Evolutionary conservation across 1,140 invertebrate species (phyloP), one percentile per base, ranked within the genome.

Genomic region (Pogonognathellus flavescens): DNA sequence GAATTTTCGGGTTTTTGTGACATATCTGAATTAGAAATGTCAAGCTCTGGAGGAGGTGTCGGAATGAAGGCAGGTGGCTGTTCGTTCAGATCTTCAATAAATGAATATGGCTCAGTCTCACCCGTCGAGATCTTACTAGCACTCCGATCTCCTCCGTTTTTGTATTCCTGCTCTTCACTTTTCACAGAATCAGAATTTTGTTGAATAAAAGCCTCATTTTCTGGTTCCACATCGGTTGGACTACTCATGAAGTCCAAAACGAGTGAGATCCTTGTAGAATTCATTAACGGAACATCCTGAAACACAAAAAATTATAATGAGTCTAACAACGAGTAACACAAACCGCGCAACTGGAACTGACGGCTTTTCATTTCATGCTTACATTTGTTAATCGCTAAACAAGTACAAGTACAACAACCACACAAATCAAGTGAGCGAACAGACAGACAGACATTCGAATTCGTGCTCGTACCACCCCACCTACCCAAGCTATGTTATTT

Each of bases 21-120:
- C 5, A 49, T 9, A 14, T 76, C n/a, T 6, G 70, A 49, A 14
- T 25, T 76, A 7, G 41, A 76, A 76, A 50, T n/a, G n/a, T 60
- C 20, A n/a, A 59, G 55, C 41, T 52, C 80, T 31, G 83, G 85
- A 20, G 87, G 87, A 52, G 87, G 87, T 16, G 85, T 57, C 9
- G 85, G 85, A 62, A 88, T 86, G 60, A 84, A 84, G 80, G 76
- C 22, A 2, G 87, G 85, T 72, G 87, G 86, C 20, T 66, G 50
- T 50, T 87, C 86, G 57, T 84, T 41, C 31, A 85, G 82, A 80
- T 85, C 86, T 18, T 87, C 86, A 18, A 82, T 55, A 25, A 81
- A 84, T 9, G 70, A 53, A 41, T 80, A 52, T 14, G 81, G 81
- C 59, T 82, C 81, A 41, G 57, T 60, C 25, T 20, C 41, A 25